Evolutionary conservation across 1,140 invertebrate genomes (phyloP), one percentile per base, ranked within the genome.

Genomic region (Bursaphelenchus mucronatus): DNA sequence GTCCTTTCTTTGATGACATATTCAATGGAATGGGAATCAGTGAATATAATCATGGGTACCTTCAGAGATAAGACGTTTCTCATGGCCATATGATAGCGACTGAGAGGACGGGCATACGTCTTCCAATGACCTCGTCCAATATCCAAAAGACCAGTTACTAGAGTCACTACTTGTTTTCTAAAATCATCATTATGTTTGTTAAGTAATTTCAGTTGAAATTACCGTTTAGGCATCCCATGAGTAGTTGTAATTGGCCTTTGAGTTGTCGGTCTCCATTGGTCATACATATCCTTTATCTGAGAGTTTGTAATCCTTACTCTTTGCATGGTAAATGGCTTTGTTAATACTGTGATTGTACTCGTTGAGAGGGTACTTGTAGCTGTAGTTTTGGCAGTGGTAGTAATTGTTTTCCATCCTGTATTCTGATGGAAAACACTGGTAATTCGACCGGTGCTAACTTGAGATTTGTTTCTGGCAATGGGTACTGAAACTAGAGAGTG

Each of bases 1-100:
- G 55, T 54, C 30, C 78, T 54, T 10, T 65, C 64, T 43, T 68
- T 61, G 8, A 59, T 45, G 0, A 81, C 77, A 68, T 80, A 81
- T 39, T 75, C 68, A 13, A 62, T 61, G 17, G 69, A 76, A 10
- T 72, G 56, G 9, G 50, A 39, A 55, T 80, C 77, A 19, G 69
- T 66, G 64, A 80, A 81, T 8, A 81, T 62, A 17, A 81, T 69
- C 69, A 79, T 80, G n/a, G 73, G 73, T 41, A 75, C 64, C 17
- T 64, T 67, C 49, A 80, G 52, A 49, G 55, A 51, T 40, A 80
- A 58, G 11, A 80, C 61, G 52, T 79, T 70, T 44, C 66, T 59
- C 72, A 80, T 76, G 62, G 59, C 77, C 10, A 69, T 21, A 49
- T 80, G 76, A 59, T 80, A 80, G 45, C 68, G 70, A 19, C 53